Conservation (phyloP, 2,888 invertebrate genomes). For the Leuctra nigra region DNA sequence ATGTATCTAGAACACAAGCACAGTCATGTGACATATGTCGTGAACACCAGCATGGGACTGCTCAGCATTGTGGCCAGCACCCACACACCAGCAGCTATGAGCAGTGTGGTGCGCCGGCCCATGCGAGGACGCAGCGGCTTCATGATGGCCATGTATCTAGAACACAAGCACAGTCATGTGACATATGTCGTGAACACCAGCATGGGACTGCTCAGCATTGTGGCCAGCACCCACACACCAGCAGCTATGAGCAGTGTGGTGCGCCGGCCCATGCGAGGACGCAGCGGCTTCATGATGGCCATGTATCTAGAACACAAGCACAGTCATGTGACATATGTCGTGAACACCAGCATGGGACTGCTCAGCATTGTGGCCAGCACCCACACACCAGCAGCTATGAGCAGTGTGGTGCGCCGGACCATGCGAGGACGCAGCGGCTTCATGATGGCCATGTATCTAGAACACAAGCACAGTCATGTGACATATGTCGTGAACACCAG, state of each 20-base stretch:
- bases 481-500: background rate
- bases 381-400: background rate
- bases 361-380: background rate
- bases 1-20: constrained; percentile 64
- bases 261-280: constrained; percentile 78
- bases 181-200: too few relatives aligned
- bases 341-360: background rate
- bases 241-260: constrained; percentile 76
- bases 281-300: constrained; percentile 31
- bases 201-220: background rate
- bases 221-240: constrained; percentile 76
- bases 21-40: background rate
- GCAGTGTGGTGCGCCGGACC: background rate
- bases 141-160: constrained; percentile 47
- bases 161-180: too few relatives aligned
- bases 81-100: constrained; percentile 44
- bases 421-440: background rate
- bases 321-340: too few relatives aligned
- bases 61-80: constrained; percentile 40
- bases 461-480: background rate
- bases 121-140: constrained; percentile 45
- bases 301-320: background rate
- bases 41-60: constrained; percentile 42
- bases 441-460: background rate
- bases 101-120: constrained; percentile 41